Base-by-base conservation (phyloP, 2,797 vertebrate species). In the Cryptoprocta ferox region DNA sequence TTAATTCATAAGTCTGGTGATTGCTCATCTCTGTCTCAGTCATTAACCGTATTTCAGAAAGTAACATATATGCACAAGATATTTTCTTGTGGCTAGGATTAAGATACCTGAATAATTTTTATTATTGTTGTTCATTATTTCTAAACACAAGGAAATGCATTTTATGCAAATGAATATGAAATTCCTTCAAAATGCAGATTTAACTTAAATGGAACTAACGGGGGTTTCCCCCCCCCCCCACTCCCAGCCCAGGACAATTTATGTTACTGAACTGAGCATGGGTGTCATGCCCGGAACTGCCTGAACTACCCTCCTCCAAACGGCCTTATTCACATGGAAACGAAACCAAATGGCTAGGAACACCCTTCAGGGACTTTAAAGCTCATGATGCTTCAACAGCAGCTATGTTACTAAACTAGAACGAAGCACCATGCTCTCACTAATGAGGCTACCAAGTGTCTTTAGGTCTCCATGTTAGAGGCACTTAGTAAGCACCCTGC, bases 391-490 rank as follows among this genome's bases (percentile, higher is more conserved):
- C 97, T 95, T 98, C 97, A 94, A 98, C 89, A 97, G 97, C 48
- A 94, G 82, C 73, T 94, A 75, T 1, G 93, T 85, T 98, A 98
- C 97, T 98, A 98, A 97, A 92, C 53, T 0, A 6, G 97, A 98
- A 96, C 94, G 97, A 98, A 98, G 97, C 81, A 83, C 89, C 94
- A 96, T 97, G 97, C 98, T 97, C 91, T 91, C 91, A 59, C 97
- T 98, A 98, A 98, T 98, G 98, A 98, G 98, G 98, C 98, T 98
- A 98, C 98, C 97, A 97, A 97, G 98, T 96, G 97, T 97, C 98
- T 98, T 98, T 97, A 96, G 95, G 97, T 98, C 97, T 98, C 98
- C 97, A 90, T 32, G 95, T 98, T 98, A 98, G 97, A 97, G 97
- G 97, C 97, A 98, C 97, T 98, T 98, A 98, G 98, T 95, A 98